Conservation (phyloP, 2,888 invertebrate species). For the Noctua fimbriata region DNA sequence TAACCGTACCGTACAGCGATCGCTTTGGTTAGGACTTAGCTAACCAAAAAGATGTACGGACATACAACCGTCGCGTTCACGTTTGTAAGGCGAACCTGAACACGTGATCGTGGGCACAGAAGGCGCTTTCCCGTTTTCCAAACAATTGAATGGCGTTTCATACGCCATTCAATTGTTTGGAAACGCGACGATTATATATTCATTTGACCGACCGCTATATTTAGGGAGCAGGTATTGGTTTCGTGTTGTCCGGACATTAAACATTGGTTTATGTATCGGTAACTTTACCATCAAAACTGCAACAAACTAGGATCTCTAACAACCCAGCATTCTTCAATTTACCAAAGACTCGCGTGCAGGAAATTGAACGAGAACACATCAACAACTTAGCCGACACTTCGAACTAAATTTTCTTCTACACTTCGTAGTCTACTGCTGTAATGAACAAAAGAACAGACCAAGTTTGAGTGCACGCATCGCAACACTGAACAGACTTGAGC, state of each 20-base stretch:
- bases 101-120: background rate
- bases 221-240: too few species aligned
- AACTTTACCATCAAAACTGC: background rate
- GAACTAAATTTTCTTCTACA: conserved; percentile 44
- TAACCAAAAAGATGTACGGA: background rate
- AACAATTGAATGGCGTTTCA: background rate
- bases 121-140: background rate
- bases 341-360: conserved; percentile 10
- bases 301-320: background rate
- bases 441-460: conserved; percentile 67
- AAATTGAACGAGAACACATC: conserved; percentile 45
- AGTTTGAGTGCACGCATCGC: conserved; percentile 67
- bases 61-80: background rate
- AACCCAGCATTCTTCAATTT: background rate
- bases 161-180: too few species aligned
- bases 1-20: too few species aligned
- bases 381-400: conserved; percentile 28
- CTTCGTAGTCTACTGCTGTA: conserved; percentile 45
- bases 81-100: background rate
- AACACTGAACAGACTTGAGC: conserved; percentile 67
- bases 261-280: background rate
- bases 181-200: background rate
- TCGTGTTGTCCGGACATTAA: background rate
- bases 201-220: background rate
- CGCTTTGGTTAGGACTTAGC: too few species aligned